A percentile compares a stretch with the other conserved stretches of the same genome.
Evolutionary conservation across 2,113 vertebrate genomes (phyloP).

Genomic region (Telmatochromis sp.): DNA sequence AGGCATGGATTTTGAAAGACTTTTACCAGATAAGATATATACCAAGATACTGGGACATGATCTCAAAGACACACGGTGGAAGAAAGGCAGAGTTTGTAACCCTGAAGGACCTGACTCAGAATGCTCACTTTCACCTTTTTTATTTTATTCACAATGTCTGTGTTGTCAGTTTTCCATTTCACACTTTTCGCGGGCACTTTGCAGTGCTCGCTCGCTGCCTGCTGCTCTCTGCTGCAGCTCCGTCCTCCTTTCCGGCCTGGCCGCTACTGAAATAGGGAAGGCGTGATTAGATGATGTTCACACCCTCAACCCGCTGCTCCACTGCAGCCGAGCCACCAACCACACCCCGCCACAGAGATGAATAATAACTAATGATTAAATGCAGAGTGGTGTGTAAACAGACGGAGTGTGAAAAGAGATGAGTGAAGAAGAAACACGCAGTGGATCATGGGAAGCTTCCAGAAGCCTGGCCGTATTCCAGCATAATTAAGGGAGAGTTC

Average conservation of each 20-base stretch:
- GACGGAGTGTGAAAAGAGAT: background rate
- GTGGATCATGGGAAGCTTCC: background rate
- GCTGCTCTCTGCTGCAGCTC: background rate
- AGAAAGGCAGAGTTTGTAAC: background rate
- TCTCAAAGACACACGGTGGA: background rate
- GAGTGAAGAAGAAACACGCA: background rate
- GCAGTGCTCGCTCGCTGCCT: background rate
- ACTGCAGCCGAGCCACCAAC: background rate
- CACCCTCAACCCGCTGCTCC: background rate
- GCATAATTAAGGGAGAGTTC: background rate
- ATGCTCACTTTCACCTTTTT: background rate
- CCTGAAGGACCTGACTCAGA: background rate
- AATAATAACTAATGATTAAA: background rate
- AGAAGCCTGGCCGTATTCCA: background rate
- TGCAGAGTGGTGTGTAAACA: background rate
- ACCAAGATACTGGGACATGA: background rate
- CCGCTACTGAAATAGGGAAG: background rate
- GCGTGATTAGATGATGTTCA: background rate
- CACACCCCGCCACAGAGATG: rapidly evolving
- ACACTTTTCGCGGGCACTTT: rapidly evolving
- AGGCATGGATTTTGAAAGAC: background rate
- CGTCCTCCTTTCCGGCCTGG: background rate
- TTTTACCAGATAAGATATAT: background rate
- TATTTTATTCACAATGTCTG: background rate
- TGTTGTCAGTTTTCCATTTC: background rate